Evolutionary conservation across 2,113 vertebrate species (phyloP), one percentile per base, ranked within the genome.

Genomic region (Hemibagrus wyckioides): DNA sequence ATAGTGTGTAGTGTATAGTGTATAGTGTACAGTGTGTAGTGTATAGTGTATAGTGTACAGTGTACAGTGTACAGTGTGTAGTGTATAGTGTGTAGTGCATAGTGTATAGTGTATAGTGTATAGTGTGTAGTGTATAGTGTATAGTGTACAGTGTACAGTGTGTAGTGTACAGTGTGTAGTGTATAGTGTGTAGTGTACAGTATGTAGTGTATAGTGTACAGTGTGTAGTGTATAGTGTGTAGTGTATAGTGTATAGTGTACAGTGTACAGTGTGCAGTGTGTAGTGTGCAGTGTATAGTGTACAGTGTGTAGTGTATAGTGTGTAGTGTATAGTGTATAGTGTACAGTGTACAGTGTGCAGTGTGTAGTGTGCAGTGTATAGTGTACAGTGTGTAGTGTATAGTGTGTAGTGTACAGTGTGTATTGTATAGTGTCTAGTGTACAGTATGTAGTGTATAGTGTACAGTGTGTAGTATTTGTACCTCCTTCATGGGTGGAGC

Each of bases 401-500:
- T 4, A 30, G 9, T 63, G 9, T 63, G 57, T 59, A 59, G 61
- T n/a, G 61, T 63, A 1, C 5, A 63, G 59, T 63, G 25, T n/a
- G 4, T 13, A n/a, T 3, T 69, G 30, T 36, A 2, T 19, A 19
- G 67, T 71, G 67, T 36, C 8, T 1, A 39, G 15, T 69, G 6
- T 19, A 7, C 9, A 36, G 67, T 71, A 33, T 71, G 21, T 1
- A 21, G 17, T 39, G 67, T 71, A 17, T 44, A 41, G 21, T 73
- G 69, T 23, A 41, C 10, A 73, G 21, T 69, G 15, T 71, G 63
- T 73, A 41, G 54, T 67, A 28, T 59, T 7, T 91, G 79, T 92
- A 96, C 96, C 95, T 84, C 91, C 86, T 90, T 96, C 95, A 0
- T 75, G 30, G 17, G 90, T 63, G 36, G 91, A 92, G 44, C 96